These are phyloP conservation scores for Pseudococcus longispinus DNA, from an alignment of 2,888 invertebrate species.

Conservation along the genomic window DNA sequence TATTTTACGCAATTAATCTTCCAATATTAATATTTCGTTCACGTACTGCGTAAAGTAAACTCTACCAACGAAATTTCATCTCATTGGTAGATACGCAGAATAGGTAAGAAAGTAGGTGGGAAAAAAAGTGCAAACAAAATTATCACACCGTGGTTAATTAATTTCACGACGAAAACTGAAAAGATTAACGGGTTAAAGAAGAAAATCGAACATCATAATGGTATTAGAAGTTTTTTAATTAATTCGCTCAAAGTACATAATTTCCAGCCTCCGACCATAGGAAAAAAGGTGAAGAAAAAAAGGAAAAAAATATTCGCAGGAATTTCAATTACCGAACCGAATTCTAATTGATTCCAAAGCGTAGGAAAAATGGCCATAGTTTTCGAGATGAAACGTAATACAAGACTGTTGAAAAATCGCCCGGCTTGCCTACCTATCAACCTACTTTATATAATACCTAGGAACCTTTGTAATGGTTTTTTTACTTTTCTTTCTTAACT, in stretches of 20 bases:
- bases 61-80: background rate
- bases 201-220: background rate
- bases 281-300: background rate
- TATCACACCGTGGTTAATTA: background rate
- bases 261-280: background rate
- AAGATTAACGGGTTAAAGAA: background rate
- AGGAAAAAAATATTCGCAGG: background rate
- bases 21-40: slow-evolving; percentile 24
- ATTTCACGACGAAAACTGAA: background rate
- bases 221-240: background rate
- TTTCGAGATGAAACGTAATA: background rate
- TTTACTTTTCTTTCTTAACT: background rate
- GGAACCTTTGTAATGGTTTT: background rate
- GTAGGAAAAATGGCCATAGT: background rate
- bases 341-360: background rate
- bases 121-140: background rate
- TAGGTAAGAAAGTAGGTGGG: background rate
- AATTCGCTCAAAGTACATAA: background rate
- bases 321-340: background rate
- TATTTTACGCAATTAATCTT: slow-evolving; percentile 20
- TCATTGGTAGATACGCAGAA: background rate
- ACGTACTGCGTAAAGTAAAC: background rate
- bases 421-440: no score
- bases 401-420: background rate
- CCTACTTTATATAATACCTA: background rate